Evolutionary conservation across 2,888 invertebrate genomes (phyloP).

Genomic region (Strigamia crassipes): DNA sequence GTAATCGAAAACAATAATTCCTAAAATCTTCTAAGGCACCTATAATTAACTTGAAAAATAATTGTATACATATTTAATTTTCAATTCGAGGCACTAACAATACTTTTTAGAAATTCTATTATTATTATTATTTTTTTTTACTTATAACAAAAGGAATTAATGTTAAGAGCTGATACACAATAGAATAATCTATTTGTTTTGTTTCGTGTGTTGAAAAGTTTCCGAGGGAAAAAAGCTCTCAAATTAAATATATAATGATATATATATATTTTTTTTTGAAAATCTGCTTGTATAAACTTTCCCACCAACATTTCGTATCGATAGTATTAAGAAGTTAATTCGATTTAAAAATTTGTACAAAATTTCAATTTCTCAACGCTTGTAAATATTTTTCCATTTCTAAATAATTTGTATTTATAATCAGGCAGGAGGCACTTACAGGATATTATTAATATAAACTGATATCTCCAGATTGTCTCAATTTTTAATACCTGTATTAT

Average conservation of each 20-base stretch:
- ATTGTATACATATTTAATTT: constrained; percentile 24
- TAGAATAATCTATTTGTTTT: background rate
- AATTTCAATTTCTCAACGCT: constrained; percentile 2
- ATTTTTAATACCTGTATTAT: background rate
- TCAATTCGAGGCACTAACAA: constrained; percentile 1
- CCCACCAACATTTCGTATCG: background rate
- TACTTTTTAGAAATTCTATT: constrained; percentile 1
- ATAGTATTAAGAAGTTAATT: background rate
- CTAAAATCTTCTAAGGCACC: background rate
- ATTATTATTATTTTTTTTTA: constrained; percentile 4
- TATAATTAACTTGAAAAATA: constrained; percentile 12
- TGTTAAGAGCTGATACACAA: background rate
- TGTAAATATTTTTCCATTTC: constrained; percentile 8
- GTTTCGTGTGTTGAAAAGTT: background rate
- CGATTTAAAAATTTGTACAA: constrained; percentile 34
- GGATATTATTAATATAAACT: background rate
- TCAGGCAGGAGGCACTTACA: constrained; percentile 1
- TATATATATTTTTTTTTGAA: background rate
- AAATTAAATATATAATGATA: background rate
- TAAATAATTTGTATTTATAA: background rate
- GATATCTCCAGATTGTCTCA: background rate
- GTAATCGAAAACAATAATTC: background rate
- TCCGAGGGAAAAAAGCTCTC: background rate
- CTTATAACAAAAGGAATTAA: background rate
- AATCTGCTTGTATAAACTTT: background rate